A percentile compares a stretch with the other conserved stretches of the same genome.
phyloP scores from a whole-genome alignment of 1,140 invertebrate species.

The Zeugodacus cucurbitae region DNA sequence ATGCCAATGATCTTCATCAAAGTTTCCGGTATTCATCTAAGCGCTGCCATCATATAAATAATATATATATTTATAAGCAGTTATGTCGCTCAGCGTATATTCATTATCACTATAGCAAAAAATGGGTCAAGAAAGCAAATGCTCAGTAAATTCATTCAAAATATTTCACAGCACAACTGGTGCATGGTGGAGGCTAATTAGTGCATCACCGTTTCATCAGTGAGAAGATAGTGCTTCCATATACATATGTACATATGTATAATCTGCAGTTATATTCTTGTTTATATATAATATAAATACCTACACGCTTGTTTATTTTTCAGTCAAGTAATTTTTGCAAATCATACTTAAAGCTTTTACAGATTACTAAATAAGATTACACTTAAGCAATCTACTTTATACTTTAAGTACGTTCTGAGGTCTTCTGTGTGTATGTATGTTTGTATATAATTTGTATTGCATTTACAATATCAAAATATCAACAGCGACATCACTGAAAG shows the following conservation, averaged over 20 bases:
- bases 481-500: background rate
- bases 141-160: background rate
- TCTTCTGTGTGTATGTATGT: background rate
- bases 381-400: background rate
- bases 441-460: background rate
- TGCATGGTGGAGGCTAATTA: background rate
- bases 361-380: background rate
- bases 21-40: background rate
- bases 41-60: background rate
- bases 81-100: too few species aligned
- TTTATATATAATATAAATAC: background rate
- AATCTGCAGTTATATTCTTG: background rate
- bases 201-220: background rate
- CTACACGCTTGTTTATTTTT: background rate
- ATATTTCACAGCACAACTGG: background rate
- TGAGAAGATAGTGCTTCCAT: background rate
- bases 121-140: background rate
- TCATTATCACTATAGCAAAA: background rate
- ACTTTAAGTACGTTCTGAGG: background rate
- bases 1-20: background rate
- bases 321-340: background rate
- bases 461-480: background rate
- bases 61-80: background rate
- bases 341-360: background rate
- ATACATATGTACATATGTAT: background rate